A percentile compares a stretch with the other conserved stretches of the same genome.
Evolutionary conservation across 1,140 invertebrate genomes (phyloP).

Genomic region (Batillaria attramentaria): DNA sequence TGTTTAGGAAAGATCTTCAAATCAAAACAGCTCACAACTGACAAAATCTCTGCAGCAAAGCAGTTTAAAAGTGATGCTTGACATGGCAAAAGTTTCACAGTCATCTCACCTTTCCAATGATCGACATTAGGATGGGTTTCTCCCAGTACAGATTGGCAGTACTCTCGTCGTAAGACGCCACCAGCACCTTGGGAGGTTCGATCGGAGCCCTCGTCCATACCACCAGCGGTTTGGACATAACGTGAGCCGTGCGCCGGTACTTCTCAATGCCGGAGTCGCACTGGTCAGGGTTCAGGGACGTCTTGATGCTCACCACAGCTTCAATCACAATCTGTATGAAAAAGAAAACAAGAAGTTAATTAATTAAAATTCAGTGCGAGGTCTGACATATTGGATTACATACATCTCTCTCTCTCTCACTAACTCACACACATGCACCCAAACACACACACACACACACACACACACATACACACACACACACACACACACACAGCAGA

Average conservation of each 20-base stretch:
- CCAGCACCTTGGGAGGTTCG: conserved; percentile 61
- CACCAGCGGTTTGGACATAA: conserved; percentile 67
- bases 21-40: too few relatives aligned
- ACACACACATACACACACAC: neutral
- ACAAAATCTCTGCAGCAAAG: too few relatives aligned
- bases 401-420: neutral
- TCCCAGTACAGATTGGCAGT: conserved; percentile 70
- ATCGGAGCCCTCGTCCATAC: conserved; percentile 68
- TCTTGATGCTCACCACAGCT: conserved; percentile 71
- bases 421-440: neutral
- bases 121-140: conserved; percentile 66
- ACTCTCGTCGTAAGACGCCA: conserved; percentile 66
- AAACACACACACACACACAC: neutral
- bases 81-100: too few relatives aligned
- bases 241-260: conserved; percentile 67
- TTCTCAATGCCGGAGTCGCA: conserved; percentile 56
- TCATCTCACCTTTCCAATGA: conserved; percentile 60
- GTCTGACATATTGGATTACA: neutral
- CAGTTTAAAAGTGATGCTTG: too few relatives aligned
- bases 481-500: neutral
- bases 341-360: too few relatives aligned
- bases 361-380: too few relatives aligned
- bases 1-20: too few relatives aligned
- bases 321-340: conserved; percentile 63
- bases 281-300: conserved; percentile 64